Evolutionary conservation across 1,140 invertebrate genomes (phyloP), one percentile per base, ranked within the genome.

Genomic region (Papilio machaon): DNA sequence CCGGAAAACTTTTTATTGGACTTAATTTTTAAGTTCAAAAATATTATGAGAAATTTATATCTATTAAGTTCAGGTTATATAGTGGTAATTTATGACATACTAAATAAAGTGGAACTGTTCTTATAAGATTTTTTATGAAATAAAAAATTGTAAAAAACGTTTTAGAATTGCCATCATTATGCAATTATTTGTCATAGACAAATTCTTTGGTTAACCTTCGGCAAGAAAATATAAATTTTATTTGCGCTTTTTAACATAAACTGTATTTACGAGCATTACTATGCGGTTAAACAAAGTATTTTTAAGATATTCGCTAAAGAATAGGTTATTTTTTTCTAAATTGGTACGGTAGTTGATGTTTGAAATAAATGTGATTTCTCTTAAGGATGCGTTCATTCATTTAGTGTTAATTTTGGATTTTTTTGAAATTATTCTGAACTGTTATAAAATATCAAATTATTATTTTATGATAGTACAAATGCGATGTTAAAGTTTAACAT

Each of bases 351-450:
- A 81, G 78, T 79, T 83, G 82, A 80, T 81, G 85, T 84, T 89
- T 73, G 79, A 82, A 88, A 85, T 87, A 84, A 87, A 90, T 90
- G 88, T 90, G 89, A 91, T 90, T 87, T 85, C 85, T 75, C 70
- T 81, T 82, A 81, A 2, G 43, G 84, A 17, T 80, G 87, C 89
- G 88, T 93, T 93, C 91, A 76, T 35, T 78, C 83, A 74, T 80
- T 79, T 78, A n/a, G 2, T 23, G 23, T 30, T 23, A 0, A 30
- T 11, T 30, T 15, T 64, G 13, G 30, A 35, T 70, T 70, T 70
- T 35, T 1, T 23, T 35, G 30, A 35, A 38, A 11, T 15, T 0
- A 7, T 70, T 15, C 30, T 4, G 35, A 15, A 13, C 4, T 15
- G 6, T 38, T 70, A 8, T 38, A 38, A 70, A 70, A 15, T 35